Base-by-base conservation (phyloP, 1,140 invertebrate species). In the Bombus consobrinus region DNA sequence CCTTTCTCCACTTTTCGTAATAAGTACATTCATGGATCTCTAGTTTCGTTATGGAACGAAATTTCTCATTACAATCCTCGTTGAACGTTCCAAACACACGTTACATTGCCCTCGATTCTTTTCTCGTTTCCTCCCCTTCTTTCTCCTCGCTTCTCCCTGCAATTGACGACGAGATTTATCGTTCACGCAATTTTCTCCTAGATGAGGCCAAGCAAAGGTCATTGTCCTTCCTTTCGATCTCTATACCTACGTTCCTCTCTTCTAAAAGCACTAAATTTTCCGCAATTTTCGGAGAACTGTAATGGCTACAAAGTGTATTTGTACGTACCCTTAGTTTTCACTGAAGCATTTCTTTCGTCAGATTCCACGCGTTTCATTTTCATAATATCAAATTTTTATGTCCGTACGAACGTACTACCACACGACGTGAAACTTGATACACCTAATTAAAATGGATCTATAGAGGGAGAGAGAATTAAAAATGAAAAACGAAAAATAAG, bases 121-220 rank as follows among this genome's bases (percentile, higher is more conserved):
- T 64, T 75, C 18, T 43, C 47, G 47, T 53, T 22, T 13, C 28
- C 28, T 73, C 8, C 13, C n/a, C 6, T 28, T 32, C 28, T 43
- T 32, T 13, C 41, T n/a, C 8, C 4, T 28, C 10, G 68, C 73
- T 22, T 39, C 53, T 47, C 43, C 28, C 39, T 13, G 4, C 74
- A 22, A 75, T 86, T 41, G 76, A 80, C 66, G 41, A 79, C 62
- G 41, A 68, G 74, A 79, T 82, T 88, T 75, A 72, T 82, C 80
- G 62, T 81, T 22, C 10, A 37, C 22, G 59, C 39, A 57, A 81
- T 85, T 85, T 37, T 69, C 64, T 18, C n/a, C 4, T 13, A 43
- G n/a, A 43, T 57, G 41, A 43, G 69, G 25, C 12, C 47, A 43
- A 64, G 57, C 66, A 37, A 73, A 75, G 59, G n/a, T 53, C 69